Evolutionary conservation across 2,113 vertebrate genomes (phyloP), one percentile per base, ranked within the genome.

Genomic region (Salvelinus alpinus): DNA sequence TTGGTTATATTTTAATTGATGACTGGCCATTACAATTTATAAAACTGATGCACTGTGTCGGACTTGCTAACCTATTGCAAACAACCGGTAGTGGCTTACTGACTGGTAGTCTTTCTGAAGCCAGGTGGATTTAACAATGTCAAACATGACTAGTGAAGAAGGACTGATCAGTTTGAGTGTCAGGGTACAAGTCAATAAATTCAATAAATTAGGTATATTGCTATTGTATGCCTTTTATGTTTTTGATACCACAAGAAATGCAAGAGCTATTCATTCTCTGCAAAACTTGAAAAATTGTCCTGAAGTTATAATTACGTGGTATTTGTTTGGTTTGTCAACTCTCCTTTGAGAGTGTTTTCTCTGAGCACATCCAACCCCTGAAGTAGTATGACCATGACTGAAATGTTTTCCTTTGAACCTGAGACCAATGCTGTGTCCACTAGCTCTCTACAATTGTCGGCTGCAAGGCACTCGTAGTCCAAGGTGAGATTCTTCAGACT

Each of bases 161-260:
- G 87, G 88, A 88, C 90, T 93, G 90, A 84, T 91, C 82, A 70
- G 75, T 89, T 91, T 89, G 82, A 90, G 88, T 93, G 92, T 93
- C 88, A 92, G 87, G 91, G 89, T 89, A 89, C 88, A 88, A 90
- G 87, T 90, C 90, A 90, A 91, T 91, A 93, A 93, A 92, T 79
- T 78, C 90, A 90, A 91, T 91, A 93, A 93, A 92, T 79, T 78
- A 87, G 75, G 72, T 90, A 80, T 88, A 82, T 87, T 86, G 87
- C 84, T 88, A 82, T 87, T 86, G 87, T 85, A 84, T 29, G 82
- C 13, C 70, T 84, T 75, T 48, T 31, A 85, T 83, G 77, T 82
- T 70, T 68, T 78, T 69, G 47, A 72, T 34, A 48, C 60, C 48
- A 25, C 22, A 59, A 60, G 59, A 24, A 73, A 62, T 68, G 64